Evolutionary conservation across 2,797 vertebrate species (phyloP), one percentile per base, ranked within the genome.

Genomic region (Channa striata): DNA sequence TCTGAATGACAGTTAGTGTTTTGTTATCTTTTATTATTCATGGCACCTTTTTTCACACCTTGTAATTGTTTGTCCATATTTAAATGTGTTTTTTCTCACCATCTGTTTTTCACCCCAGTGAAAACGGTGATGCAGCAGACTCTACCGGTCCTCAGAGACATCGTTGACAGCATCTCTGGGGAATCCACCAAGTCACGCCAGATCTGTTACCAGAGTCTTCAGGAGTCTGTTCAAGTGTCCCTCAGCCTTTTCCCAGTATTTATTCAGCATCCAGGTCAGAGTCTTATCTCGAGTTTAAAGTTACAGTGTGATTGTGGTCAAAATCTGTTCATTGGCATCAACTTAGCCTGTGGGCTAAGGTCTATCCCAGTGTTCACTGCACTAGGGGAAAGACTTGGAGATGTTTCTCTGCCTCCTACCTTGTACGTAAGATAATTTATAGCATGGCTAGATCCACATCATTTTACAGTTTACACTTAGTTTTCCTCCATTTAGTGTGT

Each of bases 171-270:
- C 79, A 93, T 99, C 82, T 98, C 96, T 2, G 96, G 96, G 57
- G 98, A 99, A 82, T 95, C 97, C 76, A 99, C 97, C 75, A 99
- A 98, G 87, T 98, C 98, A 8, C 96, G 98, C 8, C 98, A 99
- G 94, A 97, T 99, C 87, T 99, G 97, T 87, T 99, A 99, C 82
- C 97, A 99, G 93, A 98, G 97, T 1, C 92, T 99, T 74, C 98
- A 99, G 92, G 98, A 99, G 84, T 97, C 97, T 0, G 97, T 99
- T 79, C 98, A 99, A 93, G 96, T 99, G 82, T 97, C 98, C 20
- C 94, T 99, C 81, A 94, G 94, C 79, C 96, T 99, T 78, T 99
- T 99, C 85, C 97, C 97, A 48, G 93, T 95, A 79, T 98, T 98
- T 88, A 98, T 99, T 90, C 97, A 99, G 90, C 97, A 99, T 87